Conservation (phyloP, 2,113 vertebrate species). For the Trichomycterus rosablanca region DNA sequence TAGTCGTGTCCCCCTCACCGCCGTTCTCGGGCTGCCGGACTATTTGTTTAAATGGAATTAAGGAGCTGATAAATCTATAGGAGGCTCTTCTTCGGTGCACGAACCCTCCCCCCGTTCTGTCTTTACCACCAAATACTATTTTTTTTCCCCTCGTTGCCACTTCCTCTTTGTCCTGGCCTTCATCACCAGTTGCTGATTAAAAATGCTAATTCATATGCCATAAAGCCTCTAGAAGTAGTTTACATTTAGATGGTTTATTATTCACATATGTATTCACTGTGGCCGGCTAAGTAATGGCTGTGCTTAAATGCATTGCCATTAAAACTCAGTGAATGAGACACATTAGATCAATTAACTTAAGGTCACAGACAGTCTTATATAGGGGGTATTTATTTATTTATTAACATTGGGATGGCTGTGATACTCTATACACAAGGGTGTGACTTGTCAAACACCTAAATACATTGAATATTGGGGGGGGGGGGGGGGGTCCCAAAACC, state of each 20-base stretch:
- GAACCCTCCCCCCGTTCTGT: background rate
- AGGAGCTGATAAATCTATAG: conserved; percentile 94
- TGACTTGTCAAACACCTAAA: no score
- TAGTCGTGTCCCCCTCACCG: conserved; percentile 91
- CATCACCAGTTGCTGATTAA: conserved; percentile 84
- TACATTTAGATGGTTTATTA: conserved; percentile 79
- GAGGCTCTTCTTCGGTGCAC: conserved; percentile 64
- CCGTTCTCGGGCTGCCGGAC: conserved; percentile 80
- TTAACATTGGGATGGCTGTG: no score
- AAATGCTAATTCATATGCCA: conserved; percentile 90
- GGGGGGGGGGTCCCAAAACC: no score
- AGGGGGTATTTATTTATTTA: no score
- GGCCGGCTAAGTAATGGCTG: conserved; percentile 28
- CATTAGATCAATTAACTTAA: conserved; percentile 22
- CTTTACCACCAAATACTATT: background rate
- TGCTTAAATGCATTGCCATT: conserved; percentile 29
- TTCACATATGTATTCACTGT: conserved; percentile 48
- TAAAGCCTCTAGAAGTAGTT: conserved; percentile 81
- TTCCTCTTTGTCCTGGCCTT: conserved; percentile 68
- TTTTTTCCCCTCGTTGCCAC: background rate
- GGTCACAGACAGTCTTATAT: conserved; percentile 5
- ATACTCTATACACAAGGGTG: no score
- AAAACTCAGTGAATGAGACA: conserved; percentile 24
- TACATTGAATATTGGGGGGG: no score
- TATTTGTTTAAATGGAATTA: conserved; percentile 97